Percentiles rank a stretch among this genome's conserved stretches.
These are phyloP conservation scores for Loripinus fragilis DNA, from an alignment of 2,888 invertebrate genomes.

Conservation along the genomic window DNA sequence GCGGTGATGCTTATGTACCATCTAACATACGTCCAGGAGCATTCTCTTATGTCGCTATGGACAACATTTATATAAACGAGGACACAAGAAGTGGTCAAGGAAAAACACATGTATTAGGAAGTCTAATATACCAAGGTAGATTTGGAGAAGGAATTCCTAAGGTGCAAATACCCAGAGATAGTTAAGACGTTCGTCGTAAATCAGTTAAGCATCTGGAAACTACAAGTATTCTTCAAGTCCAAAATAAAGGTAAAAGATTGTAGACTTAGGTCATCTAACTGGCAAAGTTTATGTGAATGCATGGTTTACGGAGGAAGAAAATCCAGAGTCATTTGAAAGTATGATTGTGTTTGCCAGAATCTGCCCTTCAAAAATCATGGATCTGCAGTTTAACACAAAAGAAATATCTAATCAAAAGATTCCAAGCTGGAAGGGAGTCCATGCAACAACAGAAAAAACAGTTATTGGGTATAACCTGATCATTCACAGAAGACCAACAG, in stretches of 20 bases:
- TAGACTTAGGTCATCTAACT: not conserved
- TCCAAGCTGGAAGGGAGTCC: not conserved
- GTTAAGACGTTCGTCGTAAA: not conserved
- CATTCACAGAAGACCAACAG: not conserved
- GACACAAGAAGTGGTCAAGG: not conserved
- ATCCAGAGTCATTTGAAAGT: not conserved
- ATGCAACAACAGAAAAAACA: too few species aligned
- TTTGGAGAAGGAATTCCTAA: not conserved
- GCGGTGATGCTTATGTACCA: not conserved
- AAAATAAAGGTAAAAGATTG: not conserved
- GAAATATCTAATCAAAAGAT: not conserved
- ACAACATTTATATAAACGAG: conserved; percentile 1
- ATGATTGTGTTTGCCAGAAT: not conserved
- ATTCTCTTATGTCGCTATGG: not conserved
- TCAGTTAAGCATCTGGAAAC: not conserved
- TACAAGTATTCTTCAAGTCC: not conserved
- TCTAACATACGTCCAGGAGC: not conserved
- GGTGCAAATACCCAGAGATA: not conserved
- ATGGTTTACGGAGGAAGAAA: not conserved
- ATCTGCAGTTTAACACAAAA: not conserved
- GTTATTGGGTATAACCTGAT: not conserved
- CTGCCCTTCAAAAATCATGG: not conserved
- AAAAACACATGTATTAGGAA: not conserved
- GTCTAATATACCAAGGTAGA: not conserved
- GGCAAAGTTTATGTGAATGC: not conserved